A percentile compares a stretch with the other conserved stretches of the same genome.
These are phyloP conservation scores for Trichogramma dendrolimi DNA, from an alignment of 2,888 invertebrate genomes.

Conservation along the genomic window DNA sequence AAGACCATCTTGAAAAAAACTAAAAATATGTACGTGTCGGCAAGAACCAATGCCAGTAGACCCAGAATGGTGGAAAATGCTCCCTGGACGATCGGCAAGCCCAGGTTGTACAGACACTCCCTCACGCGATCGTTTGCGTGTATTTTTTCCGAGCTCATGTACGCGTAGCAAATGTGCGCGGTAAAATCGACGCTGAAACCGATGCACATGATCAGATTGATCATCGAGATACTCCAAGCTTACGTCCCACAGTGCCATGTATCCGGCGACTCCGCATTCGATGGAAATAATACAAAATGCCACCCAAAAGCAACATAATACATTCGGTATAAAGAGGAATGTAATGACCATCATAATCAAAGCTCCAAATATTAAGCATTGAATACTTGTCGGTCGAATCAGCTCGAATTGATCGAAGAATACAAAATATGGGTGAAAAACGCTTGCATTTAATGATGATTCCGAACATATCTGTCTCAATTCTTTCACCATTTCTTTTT, in stretches of 20 bases:
- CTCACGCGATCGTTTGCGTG: constrained; percentile 76
- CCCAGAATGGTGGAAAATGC: constrained; percentile 88
- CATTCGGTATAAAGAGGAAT: constrained; percentile 88
- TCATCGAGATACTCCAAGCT: constrained; percentile 95
- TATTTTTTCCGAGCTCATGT: constrained; percentile 82
- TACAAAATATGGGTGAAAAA: constrained; percentile 93
- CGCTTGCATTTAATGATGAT: constrained; percentile 79
- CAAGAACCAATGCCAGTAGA: constrained; percentile 77
- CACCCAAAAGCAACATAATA: constrained; percentile 89
- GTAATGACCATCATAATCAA: constrained; percentile 91
- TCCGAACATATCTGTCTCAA: constrained; percentile 71
- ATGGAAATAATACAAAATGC: constrained; percentile 92
- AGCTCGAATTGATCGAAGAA: constrained; percentile 92
- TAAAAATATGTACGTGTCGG: constrained; percentile 89
- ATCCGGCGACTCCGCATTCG: constrained; percentile 89
- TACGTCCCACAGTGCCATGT: constrained; percentile 94
- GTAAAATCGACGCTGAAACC: constrained; percentile 95
- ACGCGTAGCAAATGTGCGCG: constrained; percentile 92
- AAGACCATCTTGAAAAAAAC: constrained; percentile 98
- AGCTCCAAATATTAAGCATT: constrained; percentile 86
- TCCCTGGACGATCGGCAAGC: constrained; percentile 87
- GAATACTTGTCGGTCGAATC: constrained; percentile 81
- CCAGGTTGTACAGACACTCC: constrained; percentile 83
- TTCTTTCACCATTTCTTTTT: constrained; percentile 85
- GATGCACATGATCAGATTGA: constrained; percentile 94